A percentile compares a stretch with the other conserved stretches of the same genome.
These are phyloP conservation scores for Pangasius larnaudii DNA, from an alignment of 2,797 vertebrate genomes.

Conservation along the genomic window DNA sequence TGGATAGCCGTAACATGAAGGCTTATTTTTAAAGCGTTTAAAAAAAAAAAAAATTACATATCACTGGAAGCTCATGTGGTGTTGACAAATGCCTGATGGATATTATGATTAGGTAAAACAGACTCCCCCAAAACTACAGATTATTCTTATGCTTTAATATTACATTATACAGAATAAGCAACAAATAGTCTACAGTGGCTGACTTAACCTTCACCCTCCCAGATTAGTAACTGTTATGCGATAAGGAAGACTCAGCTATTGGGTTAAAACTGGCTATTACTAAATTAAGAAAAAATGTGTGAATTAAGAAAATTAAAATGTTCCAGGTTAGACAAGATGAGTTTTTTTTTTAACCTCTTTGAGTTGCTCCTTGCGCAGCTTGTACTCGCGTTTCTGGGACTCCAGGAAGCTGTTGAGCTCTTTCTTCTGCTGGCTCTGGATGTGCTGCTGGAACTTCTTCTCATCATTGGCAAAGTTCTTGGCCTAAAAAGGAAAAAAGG, in stretches of 20 bases:
- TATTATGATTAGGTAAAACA: background rate
- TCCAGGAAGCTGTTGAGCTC: constrained; percentile 95
- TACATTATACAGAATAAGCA: background rate
- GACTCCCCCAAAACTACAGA: background rate
- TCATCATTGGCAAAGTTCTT: constrained; percentile 96
- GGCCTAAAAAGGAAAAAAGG: constrained; percentile 71
- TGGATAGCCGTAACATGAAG: too few species aligned
- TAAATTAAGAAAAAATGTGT: background rate
- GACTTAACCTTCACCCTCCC: background rate
- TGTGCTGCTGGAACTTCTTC: constrained; percentile 98
- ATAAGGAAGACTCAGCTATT: background rate
- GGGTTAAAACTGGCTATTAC: background rate
- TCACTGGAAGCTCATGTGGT: background rate
- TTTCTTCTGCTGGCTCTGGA: constrained; percentile 98
- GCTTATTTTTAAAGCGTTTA: background rate
- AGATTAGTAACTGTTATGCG: background rate
- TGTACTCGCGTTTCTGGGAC: constrained; percentile 97
- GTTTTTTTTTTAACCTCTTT: constrained; percentile 84
- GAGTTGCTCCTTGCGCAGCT: constrained; percentile 96
- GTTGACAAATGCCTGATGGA: background rate
- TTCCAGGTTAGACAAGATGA: background rate
- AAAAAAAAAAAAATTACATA: background rate
- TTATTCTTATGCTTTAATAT: background rate
- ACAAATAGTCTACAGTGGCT: background rate
- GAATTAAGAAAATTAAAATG: background rate